These are phyloP conservation scores for Macquaria ambigua DNA, from an alignment of 2,113 vertebrate species.

Conservation along the genomic window DNA sequence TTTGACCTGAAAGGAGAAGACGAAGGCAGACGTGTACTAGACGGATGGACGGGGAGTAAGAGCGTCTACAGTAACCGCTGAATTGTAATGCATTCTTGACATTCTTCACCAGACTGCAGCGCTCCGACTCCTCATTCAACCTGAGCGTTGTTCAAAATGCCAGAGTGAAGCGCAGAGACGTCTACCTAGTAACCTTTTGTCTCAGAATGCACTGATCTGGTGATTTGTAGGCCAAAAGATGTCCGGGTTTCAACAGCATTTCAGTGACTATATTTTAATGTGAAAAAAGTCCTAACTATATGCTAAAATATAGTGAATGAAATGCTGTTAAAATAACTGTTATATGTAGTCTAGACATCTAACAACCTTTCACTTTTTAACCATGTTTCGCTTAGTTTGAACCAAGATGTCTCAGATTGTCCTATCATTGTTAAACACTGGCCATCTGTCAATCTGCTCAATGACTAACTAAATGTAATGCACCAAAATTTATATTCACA, in stretches of 20 bases:
- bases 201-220: background rate
- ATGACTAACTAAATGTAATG: background rate
- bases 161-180: conserved; percentile 20
- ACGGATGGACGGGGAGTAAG: conserved; percentile 51
- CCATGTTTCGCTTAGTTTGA: background rate
- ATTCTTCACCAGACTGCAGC: conserved; percentile 55
- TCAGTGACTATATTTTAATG: background rate
- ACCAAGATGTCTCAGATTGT: background rate
- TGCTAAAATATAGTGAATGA: background rate
- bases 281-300: background rate
- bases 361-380: no score
- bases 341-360: background rate
- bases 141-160: conserved; percentile 45
- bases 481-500: background rate
- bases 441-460: background rate
- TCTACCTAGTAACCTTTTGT: conserved; percentile 19
- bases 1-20: conserved; percentile 76
- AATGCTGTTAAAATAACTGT: background rate
- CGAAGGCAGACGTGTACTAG: conserved; percentile 23
- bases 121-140: conserved; percentile 45
- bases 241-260: background rate
- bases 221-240: conserved; percentile 2
- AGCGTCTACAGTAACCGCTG: conserved; percentile 55
- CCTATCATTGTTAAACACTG: background rate
- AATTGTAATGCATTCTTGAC: conserved; percentile 74